Evolutionary conservation across 2,797 vertebrate species (phyloP).

Genomic region (Diceros bicornis): DNA sequence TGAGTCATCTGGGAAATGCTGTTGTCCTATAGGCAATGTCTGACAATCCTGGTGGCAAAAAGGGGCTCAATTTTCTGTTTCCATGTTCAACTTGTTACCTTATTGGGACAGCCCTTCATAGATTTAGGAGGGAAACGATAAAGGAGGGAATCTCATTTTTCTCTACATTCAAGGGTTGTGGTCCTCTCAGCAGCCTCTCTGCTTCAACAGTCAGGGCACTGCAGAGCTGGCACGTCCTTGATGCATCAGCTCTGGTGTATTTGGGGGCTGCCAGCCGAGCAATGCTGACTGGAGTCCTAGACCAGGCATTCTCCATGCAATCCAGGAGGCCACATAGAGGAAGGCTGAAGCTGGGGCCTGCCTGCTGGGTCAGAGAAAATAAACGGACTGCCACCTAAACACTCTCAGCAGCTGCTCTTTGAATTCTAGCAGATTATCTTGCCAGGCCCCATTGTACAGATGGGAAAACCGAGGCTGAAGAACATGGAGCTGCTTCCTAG

Average conservation of each 20-base stretch:
- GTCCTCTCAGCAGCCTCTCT: background rate
- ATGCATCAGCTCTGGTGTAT: background rate
- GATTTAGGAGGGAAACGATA: background rate
- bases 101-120: background rate
- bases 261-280: background rate
- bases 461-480: background rate
- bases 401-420: background rate
- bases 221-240: background rate
- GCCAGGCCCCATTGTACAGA: background rate
- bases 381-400: background rate
- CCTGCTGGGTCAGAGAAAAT: background rate
- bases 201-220: background rate
- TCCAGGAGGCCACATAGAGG: background rate
- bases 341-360: background rate
- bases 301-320: background rate
- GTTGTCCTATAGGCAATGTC: background rate
- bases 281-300: no score
- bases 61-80: background rate
- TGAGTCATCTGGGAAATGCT: background rate
- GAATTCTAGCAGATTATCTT: background rate
- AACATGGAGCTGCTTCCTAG: background rate
- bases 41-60: background rate
- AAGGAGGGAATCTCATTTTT: background rate
- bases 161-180: background rate
- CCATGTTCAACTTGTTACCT: background rate